Evolutionary conservation across 2,797 vertebrate species (phyloP).

Genomic region (Chelidonichthys spinosus): DNA sequence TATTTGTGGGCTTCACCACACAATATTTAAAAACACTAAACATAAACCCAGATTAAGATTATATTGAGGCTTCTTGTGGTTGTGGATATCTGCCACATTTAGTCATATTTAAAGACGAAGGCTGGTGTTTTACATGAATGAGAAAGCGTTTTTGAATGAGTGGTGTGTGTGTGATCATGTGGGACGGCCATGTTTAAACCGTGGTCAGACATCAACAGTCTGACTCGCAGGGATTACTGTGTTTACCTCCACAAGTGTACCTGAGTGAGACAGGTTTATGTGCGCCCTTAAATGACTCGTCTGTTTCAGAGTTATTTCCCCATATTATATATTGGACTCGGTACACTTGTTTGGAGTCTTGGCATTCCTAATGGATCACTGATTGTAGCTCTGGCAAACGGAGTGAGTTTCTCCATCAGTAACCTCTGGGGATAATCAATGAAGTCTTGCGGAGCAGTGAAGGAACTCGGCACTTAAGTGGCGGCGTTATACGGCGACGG

Average conservation of each 20-base stretch:
- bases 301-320: conserved; percentile 25
- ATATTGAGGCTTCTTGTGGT: neutral
- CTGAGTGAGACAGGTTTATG: neutral
- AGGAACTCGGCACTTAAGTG: conserved; percentile 17
- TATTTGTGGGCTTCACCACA: neutral
- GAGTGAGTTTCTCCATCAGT: conserved; percentile 35
- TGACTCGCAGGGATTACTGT: conserved; percentile 2
- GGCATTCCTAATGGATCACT: conserved; percentile 56
- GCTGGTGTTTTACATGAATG: neutral
- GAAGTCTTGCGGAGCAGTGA: conserved; percentile 29
- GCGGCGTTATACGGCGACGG: conserved; percentile 25
- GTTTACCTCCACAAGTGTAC: neutral
- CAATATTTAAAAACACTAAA: neutral
- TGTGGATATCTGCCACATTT: neutral
- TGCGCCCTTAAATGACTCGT: conserved; percentile 12
- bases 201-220: neutral
- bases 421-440: conserved; percentile 58
- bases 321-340: conserved; percentile 14
- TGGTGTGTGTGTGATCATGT: conserved; percentile 17
- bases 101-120: neutral
- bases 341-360: conserved; percentile 25
- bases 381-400: conserved; percentile 59
- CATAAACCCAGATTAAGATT: conserved; percentile 1
- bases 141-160: conserved; percentile 11
- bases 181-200: conserved; percentile 10